Base-by-base conservation (phyloP, 1,140 invertebrate genomes). In the Diorhabda carinulata region DNA sequence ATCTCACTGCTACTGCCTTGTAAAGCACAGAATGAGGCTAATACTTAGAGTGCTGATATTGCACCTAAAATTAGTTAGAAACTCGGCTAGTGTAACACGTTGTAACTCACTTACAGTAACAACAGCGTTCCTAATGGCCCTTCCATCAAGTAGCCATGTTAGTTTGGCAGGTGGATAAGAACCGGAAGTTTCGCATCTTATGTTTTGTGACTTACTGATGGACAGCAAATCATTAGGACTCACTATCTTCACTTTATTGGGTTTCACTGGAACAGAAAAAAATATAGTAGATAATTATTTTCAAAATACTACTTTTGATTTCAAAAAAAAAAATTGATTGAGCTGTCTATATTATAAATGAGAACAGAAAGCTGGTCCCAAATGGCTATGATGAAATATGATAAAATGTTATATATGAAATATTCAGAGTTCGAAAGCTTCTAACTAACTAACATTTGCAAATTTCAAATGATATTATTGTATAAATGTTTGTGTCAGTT, bases 121-220 rank as follows among this genome's bases (percentile, higher is more conserved):
- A 61, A 81, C 82, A 9, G 85, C 81, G 70, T 85, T 83, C 69
- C 84, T 84, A 76, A 91, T 87, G 72, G 86, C 82, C 70, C 87
- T 85, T 61, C 87, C 87, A 65, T 87, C 88, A 41, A 91, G 81
- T 65, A 88, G 85, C 91, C 91, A 92, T 61, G 87, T 83, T 66
- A 92, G 85, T 74, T 87, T 88, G 8, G 91, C 90, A 25, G 90
- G 86, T 5, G 91, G 91, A 78, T 88, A 86, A 40, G 90, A 91
- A 43, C 91, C 91, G 80, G 85, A 87, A 63, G 89, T 87, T 75
- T 90, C 87, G 78, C 91, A 92, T 69, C 84, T 83, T 9, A 89
- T 81, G 61, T 85, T 85, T 70, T 90, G 83, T 3, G 86, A 82
- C 72, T 86, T 86, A 2, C 86, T 87, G 2, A 86, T 87, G 42